Conservation (phyloP, 2,113 vertebrate genomes). For the Charina bottae region DNA sequence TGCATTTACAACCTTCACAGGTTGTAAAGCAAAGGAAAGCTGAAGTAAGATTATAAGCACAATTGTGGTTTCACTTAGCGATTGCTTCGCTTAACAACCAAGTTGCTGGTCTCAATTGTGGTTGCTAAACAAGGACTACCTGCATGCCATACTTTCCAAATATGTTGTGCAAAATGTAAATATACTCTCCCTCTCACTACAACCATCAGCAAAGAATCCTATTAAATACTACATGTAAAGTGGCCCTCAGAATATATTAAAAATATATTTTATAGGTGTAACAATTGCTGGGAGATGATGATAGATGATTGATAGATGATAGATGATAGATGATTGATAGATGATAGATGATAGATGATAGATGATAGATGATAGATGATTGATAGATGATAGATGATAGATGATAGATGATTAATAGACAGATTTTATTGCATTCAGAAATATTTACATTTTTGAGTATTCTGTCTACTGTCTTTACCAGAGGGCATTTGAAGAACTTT, state of each 20-base stretch:
- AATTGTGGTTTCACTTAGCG: background rate
- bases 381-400: background rate
- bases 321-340: background rate
- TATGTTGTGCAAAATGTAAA: background rate
- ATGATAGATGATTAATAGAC: background rate
- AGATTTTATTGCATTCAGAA: constrained; percentile 35
- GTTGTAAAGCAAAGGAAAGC: background rate
- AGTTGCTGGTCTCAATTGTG: background rate
- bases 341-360: background rate
- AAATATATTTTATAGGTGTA: constrained; percentile 31
- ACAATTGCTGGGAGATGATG: constrained; percentile 56
- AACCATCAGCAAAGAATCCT: background rate
- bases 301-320: background rate
- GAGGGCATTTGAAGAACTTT: constrained; percentile 22
- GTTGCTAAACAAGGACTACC: background rate
- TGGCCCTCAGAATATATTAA: constrained; percentile 24
- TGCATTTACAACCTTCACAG: background rate
- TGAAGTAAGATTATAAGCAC: background rate
- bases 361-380: background rate
- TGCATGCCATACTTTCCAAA: background rate
- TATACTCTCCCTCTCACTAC: constrained; percentile 6
- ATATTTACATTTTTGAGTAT: constrained; percentile 55
- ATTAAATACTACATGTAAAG: background rate
- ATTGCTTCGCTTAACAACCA: background rate
- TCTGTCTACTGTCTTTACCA: constrained; percentile 60